A percentile compares a stretch with the other conserved stretches of the same genome.
These are phyloP conservation scores for Podocnemis expansa DNA, from an alignment of 2,113 vertebrate genomes.

Conservation along the genomic window DNA sequence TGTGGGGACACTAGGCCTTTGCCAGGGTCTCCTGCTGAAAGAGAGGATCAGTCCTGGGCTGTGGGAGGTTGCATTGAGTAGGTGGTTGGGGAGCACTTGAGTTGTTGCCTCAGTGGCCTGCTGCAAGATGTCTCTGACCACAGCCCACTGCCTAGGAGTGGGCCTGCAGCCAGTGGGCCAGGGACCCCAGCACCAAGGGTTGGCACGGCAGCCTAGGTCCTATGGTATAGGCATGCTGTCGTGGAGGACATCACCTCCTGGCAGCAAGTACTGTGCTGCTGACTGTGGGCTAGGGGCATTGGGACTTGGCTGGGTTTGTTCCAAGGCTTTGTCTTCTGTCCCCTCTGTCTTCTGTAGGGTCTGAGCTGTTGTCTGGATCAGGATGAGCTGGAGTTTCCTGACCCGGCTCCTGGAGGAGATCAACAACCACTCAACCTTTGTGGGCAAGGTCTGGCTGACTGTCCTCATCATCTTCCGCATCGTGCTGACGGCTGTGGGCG, in stretches of 20 bases:
- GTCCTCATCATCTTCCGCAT: slow-evolving; percentile 91
- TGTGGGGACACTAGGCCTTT: too few relatives aligned
- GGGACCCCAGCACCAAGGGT: accelerated
- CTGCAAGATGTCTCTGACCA: neutral
- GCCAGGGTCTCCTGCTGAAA: too few relatives aligned
- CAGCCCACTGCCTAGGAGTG: too few relatives aligned
- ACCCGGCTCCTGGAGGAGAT: slow-evolving; percentile 91
- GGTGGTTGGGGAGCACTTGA: neutral
- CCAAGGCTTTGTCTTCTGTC: neutral
- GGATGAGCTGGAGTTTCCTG: slow-evolving; percentile 93
- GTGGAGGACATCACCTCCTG: neutral
- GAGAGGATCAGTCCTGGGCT: too few relatives aligned
- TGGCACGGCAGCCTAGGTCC: neutral
- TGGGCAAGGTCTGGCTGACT: slow-evolving; percentile 91
- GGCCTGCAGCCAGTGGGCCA: neutral
- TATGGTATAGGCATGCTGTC: neutral
- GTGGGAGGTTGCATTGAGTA: neutral
- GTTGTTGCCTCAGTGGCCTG: neutral
- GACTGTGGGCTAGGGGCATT: neutral
- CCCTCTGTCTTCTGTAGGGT: neutral
- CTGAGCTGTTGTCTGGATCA: slow-evolving; percentile 62
- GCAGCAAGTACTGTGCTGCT: neutral
- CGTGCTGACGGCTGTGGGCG: slow-evolving; percentile 88
- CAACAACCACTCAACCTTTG: slow-evolving; percentile 92
- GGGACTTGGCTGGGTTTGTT: accelerated